These are phyloP conservation scores for Drosophila prolongata DNA, from an alignment of 2,888 invertebrate species.

Conservation along the genomic window DNA sequence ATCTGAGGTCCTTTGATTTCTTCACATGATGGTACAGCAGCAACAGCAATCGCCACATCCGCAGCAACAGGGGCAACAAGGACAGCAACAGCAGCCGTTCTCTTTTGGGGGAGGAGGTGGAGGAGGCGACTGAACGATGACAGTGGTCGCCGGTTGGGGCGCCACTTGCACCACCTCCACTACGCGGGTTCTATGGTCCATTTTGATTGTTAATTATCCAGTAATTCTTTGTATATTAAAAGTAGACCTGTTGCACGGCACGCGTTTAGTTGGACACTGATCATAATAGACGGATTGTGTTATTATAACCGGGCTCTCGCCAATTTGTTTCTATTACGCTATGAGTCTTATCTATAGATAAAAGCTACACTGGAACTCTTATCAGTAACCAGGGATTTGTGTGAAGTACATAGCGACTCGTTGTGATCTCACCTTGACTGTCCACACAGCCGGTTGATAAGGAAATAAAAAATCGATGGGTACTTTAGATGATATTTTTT, in stretches of 20 bases:
- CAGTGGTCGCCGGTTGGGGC: constrained; percentile 54
- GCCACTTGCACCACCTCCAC: constrained; percentile 66
- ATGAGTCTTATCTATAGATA: constrained; percentile 55
- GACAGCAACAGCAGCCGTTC: constrained; percentile 65
- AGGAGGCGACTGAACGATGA: constrained; percentile 57
- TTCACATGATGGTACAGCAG: constrained; percentile 72
- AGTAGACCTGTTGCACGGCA: constrained; percentile 59
- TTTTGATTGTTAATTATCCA: constrained; percentile 1
- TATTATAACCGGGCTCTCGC: constrained; percentile 52
- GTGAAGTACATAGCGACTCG: constrained; percentile 23
- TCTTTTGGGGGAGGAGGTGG: constrained; percentile 50
- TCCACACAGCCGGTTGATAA: background rate
- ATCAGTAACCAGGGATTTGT: constrained; percentile 21
- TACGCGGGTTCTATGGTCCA: constrained; percentile 69
- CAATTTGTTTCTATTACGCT: constrained; percentile 52
- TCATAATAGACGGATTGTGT: constrained; percentile 46
- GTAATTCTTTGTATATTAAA: background rate
- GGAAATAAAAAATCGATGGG: constrained; percentile 2
- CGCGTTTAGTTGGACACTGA: constrained; percentile 49
- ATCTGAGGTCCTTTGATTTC: constrained; percentile 52
- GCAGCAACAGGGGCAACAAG: constrained; percentile 71
- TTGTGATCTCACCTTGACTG: constrained; percentile 18
- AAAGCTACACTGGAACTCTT: constrained; percentile 17
- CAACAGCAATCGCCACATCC: constrained; percentile 74
- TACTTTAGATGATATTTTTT: background rate